Conservation (phyloP, 2,113 vertebrate species). For the Prolemur simus region DNA sequence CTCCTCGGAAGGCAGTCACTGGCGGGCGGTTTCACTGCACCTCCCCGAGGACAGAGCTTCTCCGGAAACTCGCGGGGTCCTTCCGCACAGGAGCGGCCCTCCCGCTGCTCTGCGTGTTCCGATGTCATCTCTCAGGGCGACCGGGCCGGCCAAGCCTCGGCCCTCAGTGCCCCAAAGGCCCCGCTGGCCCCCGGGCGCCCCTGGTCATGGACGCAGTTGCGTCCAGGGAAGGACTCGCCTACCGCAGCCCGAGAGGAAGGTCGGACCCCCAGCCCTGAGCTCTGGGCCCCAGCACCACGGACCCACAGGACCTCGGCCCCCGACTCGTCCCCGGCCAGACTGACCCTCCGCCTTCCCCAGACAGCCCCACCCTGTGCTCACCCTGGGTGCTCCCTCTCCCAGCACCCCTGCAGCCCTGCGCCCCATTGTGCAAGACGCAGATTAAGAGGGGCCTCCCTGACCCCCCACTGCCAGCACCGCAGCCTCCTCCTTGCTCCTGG, state of each 20-base stretch:
- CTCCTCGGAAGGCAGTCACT: not conserved
- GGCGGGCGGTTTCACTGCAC: no score
- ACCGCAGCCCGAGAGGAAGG: no score
- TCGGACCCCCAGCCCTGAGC: no score
- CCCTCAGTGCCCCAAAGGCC: no score
- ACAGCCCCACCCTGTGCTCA: not conserved
- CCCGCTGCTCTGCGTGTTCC: not conserved
- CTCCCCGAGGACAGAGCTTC: not conserved
- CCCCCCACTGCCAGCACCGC: not conserved
- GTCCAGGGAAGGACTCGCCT: no score
- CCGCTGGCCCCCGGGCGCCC: not conserved
- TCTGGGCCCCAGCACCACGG: no score
- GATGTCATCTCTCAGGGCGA: not conserved
- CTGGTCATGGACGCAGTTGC: no score
- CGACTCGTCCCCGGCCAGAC: accelerated
- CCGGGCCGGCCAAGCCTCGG: no score
- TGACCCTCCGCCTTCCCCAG: not conserved
- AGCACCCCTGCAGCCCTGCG: accelerated
- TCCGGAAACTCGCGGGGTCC: not conserved
- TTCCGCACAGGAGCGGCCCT: not conserved
- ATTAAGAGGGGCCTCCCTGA: no score
- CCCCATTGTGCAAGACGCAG: not conserved
- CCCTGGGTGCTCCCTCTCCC: not conserved
- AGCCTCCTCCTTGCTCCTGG: not conserved
- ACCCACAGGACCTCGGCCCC: no score